A percentile compares a stretch with the other conserved stretches of the same genome.
Evolutionary conservation across 2,113 vertebrate genomes (phyloP).

Genomic region (Forbesichthys papilliferus): DNA sequence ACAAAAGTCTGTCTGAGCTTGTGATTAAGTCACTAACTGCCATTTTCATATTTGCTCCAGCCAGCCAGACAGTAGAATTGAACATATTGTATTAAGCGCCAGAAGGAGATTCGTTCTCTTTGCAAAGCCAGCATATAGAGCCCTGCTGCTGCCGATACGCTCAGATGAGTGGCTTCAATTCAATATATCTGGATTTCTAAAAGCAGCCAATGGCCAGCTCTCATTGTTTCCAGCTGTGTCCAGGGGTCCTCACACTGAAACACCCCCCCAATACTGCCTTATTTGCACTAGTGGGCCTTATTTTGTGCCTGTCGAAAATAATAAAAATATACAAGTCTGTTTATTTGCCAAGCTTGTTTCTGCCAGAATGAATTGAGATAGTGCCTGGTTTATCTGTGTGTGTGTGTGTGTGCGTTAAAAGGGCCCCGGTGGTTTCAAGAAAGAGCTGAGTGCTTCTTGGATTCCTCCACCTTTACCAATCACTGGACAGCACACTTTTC

Average conservation of each 20-base stretch:
- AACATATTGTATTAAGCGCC: conserved; percentile 33
- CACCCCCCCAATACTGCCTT: conserved; percentile 54
- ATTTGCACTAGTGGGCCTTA: conserved; percentile 64
- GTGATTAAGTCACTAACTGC: conserved; percentile 43
- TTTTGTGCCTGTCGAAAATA: conserved; percentile 71
- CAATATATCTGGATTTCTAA: conserved; percentile 69
- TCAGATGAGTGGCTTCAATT: conserved; percentile 62
- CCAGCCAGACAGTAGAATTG: conserved; percentile 40
- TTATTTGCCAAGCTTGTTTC: conserved; percentile 65
- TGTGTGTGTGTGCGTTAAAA: conserved; percentile 22
- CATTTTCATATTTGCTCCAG: conserved; percentile 48
- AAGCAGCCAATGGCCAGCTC: conserved; percentile 57
- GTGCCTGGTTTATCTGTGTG: conserved; percentile 12
- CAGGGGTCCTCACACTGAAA: conserved; percentile 50
- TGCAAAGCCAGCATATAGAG: conserved; percentile 37
- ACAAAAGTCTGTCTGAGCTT: conserved; percentile 32
- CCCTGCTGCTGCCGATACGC: conserved; percentile 42
- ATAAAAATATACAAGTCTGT: conserved; percentile 71
- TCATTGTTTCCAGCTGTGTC: conserved; percentile 46
- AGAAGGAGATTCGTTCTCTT: conserved; percentile 55
- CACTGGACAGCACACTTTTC: conserved; percentile 39
- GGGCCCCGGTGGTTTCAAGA: conserved; percentile 56
- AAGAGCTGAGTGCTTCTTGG: conserved; percentile 49
- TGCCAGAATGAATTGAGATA: conserved; percentile 50
- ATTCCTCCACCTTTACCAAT: conserved; percentile 50